Conservation (phyloP, 2,888 invertebrate genomes). For the Hofmannophila pseudospretella region DNA sequence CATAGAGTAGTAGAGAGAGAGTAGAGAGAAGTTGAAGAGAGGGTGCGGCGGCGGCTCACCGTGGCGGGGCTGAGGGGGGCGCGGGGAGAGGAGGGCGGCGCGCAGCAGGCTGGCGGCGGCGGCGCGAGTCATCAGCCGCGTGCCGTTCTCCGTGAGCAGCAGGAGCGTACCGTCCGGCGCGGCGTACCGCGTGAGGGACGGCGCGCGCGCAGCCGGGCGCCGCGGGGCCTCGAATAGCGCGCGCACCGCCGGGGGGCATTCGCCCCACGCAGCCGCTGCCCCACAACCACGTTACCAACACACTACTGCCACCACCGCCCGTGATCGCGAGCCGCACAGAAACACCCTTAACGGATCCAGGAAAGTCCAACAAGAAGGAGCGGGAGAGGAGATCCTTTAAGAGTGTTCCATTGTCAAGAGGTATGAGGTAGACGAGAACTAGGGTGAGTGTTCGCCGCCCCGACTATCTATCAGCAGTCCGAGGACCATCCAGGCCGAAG, state of each 20-base stretch:
- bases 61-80: slow-evolving; percentile 71
- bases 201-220: slow-evolving; percentile 57
- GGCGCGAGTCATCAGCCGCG: slow-evolving; percentile 75
- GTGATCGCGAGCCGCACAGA: slow-evolving; percentile 6
- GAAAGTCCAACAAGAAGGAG: neutral
- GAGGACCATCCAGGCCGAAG: slow-evolving; percentile 65
- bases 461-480: slow-evolving; percentile 46
- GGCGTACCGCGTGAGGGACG: slow-evolving; percentile 79
- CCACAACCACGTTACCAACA: slow-evolving; percentile 72
- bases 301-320: slow-evolving; percentile 39
- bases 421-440: slow-evolving; percentile 49
- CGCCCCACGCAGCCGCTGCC: slow-evolving; percentile 73
- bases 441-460: slow-evolving; percentile 61
- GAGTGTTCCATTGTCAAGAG: slow-evolving; percentile 47
- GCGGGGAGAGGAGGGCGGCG: slow-evolving; percentile 75
- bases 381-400: slow-evolving; percentile 40
- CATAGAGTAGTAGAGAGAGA: slow-evolving; percentile 48
- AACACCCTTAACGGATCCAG: slow-evolving; percentile 10
- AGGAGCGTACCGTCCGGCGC: slow-evolving; percentile 80
- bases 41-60: slow-evolving; percentile 74
- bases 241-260: slow-evolving; percentile 72
- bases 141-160: slow-evolving; percentile 81
- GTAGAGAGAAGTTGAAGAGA: slow-evolving; percentile 51
- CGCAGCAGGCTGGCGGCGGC: slow-evolving; percentile 74
- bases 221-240: slow-evolving; percentile 73